A percentile compares a stretch with the other conserved stretches of the same genome.
These are phyloP conservation scores for Mormyrus lacerda DNA, from an alignment of 2,113 vertebrate genomes.

Conservation along the genomic window DNA sequence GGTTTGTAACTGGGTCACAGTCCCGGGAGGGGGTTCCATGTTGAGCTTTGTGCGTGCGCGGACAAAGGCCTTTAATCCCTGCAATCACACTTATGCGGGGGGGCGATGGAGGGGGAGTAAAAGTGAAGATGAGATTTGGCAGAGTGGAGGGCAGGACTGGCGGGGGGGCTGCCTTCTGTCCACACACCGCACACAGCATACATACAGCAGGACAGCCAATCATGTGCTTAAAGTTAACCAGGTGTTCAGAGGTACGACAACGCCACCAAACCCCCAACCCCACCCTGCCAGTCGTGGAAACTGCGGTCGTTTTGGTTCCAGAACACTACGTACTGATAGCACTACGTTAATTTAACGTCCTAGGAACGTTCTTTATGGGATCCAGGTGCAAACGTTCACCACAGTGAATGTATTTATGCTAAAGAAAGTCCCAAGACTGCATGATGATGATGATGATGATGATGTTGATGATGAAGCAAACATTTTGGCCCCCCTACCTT, in stretches of 20 bases:
- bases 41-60: not conserved
- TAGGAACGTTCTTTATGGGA: not conserved
- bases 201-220: not conserved
- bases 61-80: not conserved
- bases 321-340: not conserved
- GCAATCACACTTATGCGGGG: not conserved
- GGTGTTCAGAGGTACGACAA: not conserved
- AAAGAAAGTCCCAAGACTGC: not conserved
- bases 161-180: not conserved
- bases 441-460: not conserved
- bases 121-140: not conserved
- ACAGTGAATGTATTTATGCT: not conserved
- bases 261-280: too few relatives aligned
- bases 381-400: not conserved
- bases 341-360: not conserved
- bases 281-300: not conserved
- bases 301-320: not conserved
- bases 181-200: not conserved
- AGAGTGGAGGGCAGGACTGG: not conserved
- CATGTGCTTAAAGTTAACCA: not conserved
- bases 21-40: not conserved
- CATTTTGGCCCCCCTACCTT: conserved; percentile 53
- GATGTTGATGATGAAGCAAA: not conserved
- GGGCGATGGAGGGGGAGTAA: not conserved
- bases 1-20: not conserved